Evolutionary conservation across 1,140 invertebrate genomes (phyloP).

Genomic region (Bilobella aurantiaca): DNA sequence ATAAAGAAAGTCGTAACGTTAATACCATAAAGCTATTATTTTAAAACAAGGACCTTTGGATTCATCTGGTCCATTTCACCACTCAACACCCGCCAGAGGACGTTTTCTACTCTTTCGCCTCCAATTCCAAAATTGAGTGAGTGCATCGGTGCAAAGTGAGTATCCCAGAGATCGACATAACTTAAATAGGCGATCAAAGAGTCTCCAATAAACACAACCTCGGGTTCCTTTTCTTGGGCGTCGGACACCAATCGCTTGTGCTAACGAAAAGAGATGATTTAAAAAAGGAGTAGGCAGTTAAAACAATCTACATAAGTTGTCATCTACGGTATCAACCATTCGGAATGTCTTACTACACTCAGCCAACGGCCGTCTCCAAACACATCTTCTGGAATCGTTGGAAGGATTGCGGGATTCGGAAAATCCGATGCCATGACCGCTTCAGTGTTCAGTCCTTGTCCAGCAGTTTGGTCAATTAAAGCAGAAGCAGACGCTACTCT

Average conservation of each 20-base stretch:
- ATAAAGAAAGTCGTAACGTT: not conserved
- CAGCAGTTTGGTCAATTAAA: no score
- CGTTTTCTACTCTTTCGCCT: slow-evolving; percentile 73
- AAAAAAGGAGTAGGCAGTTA: no score
- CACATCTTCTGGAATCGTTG: slow-evolving; percentile 50
- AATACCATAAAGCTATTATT: no score
- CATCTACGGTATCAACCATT: no score
- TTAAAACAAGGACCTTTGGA: slow-evolving; percentile 55
- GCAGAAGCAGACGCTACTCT: no score
- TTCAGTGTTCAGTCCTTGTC: no score
- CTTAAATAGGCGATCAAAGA: slow-evolving; percentile 63
- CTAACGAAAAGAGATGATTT: slow-evolving; percentile 9
- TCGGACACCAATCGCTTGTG: slow-evolving; percentile 42
- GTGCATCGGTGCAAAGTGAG: slow-evolving; percentile 63
- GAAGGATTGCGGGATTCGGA: slow-evolving; percentile 48
- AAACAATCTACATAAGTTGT: no score
- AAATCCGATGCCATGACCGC: no score
- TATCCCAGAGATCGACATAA: slow-evolving; percentile 62
- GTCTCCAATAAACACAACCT: slow-evolving; percentile 83
- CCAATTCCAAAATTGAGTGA: slow-evolving; percentile 75
- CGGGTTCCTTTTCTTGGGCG: slow-evolving; percentile 72
- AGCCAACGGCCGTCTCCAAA: slow-evolving; percentile 57
- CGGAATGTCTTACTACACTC: slow-evolving; percentile 50
- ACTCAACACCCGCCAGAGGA: slow-evolving; percentile 77
- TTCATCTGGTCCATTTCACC: slow-evolving; percentile 76